Evolutionary conservation across 2,113 vertebrate species (phyloP), one percentile per base, ranked within the genome.

Genomic region (Hippocampus barbouri): DNA sequence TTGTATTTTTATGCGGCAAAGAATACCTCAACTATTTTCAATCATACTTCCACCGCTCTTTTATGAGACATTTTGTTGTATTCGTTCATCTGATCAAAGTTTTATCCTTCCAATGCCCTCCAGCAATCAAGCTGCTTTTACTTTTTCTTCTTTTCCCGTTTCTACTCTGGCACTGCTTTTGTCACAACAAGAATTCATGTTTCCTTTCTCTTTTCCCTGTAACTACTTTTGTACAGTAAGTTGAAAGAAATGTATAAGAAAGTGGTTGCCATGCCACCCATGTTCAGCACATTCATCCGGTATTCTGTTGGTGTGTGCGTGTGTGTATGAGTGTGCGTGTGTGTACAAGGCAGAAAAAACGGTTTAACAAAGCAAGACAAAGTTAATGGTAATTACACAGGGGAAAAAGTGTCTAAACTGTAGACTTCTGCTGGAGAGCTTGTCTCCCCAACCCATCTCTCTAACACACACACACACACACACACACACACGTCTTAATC

Each of bases 181-280:
- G 66, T 82, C 74, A 56, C 3, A 66, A 21, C 65, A 27, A 69
- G 63, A 84, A 81, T 73, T 60, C 79, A 62, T 5, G 47, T 75
- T 65, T 71, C 16, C 67, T 61, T 69, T 75, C 73, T 66, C 59
- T 68, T 51, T 53, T n/a, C 56, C 70, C 68, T 38, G 54, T 66
- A 23, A 60, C 67, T 62, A 79, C 75, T 85, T 86, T 84, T 74
- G 73, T 83, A 85, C 73, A 66, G 72, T 77, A 87, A 73, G 76
- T 74, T 81, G 72, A 81, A 65, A 81, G 76, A 86, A 83, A 86
- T 84, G 77, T 89, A 89, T 89, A 90, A 89, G 88, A 77, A 83
- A 75, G 77, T 71, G 88, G 91, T 92, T 92, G 80, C 91, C 83
- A 90, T 91, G 89, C 75, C 86, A 91, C 92, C 92, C 20, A 41